Percentiles rank a stretch among this genome's conserved stretches.
Evolutionary conservation across 2,113 vertebrate genomes (phyloP).

Genomic region (Epinephelus lanceolatus): DNA sequence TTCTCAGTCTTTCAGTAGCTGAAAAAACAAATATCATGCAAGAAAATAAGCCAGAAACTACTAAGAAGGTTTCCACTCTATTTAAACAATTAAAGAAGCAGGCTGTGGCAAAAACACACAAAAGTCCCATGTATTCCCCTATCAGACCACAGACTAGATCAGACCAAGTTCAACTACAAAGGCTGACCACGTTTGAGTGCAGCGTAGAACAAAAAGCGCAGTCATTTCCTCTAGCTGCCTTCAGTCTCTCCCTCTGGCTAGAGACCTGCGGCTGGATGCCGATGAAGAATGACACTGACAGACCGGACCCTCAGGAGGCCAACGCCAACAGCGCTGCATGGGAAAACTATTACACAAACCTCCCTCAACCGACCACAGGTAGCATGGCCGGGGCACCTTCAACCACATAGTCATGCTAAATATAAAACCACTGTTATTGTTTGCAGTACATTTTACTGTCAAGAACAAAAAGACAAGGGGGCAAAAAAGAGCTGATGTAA

Average conservation of each 20-base stretch:
- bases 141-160: slow-evolving; percentile 55
- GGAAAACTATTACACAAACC: slow-evolving; percentile 79
- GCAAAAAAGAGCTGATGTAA: slow-evolving; percentile 47
- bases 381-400: slow-evolving; percentile 64
- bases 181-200: slow-evolving; percentile 54
- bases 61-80: slow-evolving; percentile 4
- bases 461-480: slow-evolving; percentile 23
- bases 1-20: not conserved
- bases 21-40: slow-evolving; percentile 9
- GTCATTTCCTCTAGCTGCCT: slow-evolving; percentile 67
- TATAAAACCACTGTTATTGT: slow-evolving; percentile 67
- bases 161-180: slow-evolving; percentile 27
- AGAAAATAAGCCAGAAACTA: not conserved
- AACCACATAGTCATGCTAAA: slow-evolving; percentile 63
- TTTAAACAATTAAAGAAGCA: not conserved
- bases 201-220: slow-evolving; percentile 55
- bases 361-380: slow-evolving; percentile 63
- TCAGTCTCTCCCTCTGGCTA: slow-evolving; percentile 41
- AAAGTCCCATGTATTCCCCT: slow-evolving; percentile 42
- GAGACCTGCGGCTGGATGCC: slow-evolving; percentile 69
- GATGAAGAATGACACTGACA: slow-evolving; percentile 69
- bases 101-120: slow-evolving; percentile 11
- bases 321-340: slow-evolving; percentile 64
- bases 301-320: slow-evolving; percentile 58
- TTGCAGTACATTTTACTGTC: slow-evolving; percentile 40